Percentiles rank a stretch among this genome's conserved stretches.
Evolutionary conservation across 2,113 vertebrate genomes (phyloP).

Genomic region (Leucoraja erinaceus): DNA sequence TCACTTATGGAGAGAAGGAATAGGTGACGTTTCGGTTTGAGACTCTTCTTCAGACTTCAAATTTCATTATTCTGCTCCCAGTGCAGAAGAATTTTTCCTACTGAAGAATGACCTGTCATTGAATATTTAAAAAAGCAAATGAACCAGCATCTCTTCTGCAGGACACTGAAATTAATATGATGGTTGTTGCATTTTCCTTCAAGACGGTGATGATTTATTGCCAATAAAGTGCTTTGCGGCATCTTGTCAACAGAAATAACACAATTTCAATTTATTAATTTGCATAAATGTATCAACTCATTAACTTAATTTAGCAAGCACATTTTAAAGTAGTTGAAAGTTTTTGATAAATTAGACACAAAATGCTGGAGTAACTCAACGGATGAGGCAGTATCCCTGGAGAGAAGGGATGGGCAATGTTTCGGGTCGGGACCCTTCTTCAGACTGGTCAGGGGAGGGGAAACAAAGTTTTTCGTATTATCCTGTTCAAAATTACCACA

Average conservation of each 20-base stretch:
- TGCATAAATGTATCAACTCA: neutral
- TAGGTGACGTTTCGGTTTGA: too few species aligned
- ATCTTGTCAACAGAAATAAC: neutral
- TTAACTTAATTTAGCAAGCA: neutral
- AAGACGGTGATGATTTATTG: neutral
- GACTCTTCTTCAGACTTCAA: too few species aligned
- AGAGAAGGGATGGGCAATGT: too few species aligned
- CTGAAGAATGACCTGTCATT: neutral
- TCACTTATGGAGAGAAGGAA: too few species aligned
- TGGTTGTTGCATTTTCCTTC: neutral
- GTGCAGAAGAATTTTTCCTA: neutral
- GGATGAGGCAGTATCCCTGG: too few species aligned
- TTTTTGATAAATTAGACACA: neutral
- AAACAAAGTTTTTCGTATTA: neutral
- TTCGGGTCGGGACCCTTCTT: too few species aligned
- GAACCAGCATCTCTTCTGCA: neutral
- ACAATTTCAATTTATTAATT: neutral
- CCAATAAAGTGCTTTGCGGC: neutral
- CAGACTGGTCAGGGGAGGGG: too few species aligned
- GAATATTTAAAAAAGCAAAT: neutral
- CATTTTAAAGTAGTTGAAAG: neutral
- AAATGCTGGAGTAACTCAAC: too few species aligned
- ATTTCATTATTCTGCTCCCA: too few species aligned
- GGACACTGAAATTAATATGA: neutral
- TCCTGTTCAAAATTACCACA: neutral